phyloP scores from a whole-genome alignment of 2,113 vertebrate genomes.

The Ginglymostoma cirratum region DNA sequence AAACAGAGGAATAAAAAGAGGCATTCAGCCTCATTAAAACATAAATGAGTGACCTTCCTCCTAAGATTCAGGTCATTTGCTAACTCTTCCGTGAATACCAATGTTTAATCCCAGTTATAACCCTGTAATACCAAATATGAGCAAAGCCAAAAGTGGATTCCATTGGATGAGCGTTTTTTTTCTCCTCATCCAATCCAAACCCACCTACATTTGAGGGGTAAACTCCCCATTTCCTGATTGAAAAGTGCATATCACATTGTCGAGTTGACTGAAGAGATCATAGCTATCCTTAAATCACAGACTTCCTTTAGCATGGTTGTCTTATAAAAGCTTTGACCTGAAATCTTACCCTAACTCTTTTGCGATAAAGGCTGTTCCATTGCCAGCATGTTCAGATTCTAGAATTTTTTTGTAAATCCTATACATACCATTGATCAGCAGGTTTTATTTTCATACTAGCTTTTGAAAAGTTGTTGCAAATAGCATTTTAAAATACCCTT shows the following conservation, averaged over 20 bases:
- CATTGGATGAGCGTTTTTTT: not conserved
- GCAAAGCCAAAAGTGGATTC: not conserved
- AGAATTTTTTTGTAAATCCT: not conserved
- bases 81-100: not conserved
- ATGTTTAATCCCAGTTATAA: not conserved
- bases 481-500: not conserved
- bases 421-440: too few relatives aligned
- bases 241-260: not conserved
- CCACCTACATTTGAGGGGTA: not conserved
- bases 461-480: not conserved
- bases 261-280: not conserved
- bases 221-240: not conserved
- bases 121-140: not conserved
- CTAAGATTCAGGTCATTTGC: not conserved
- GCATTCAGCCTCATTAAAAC: not conserved
- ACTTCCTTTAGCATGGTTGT: not conserved
- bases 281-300: not conserved
- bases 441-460: not conserved
- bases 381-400: not conserved
- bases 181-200: not conserved
- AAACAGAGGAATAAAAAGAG: not conserved
- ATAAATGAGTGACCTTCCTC: not conserved
- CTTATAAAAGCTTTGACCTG: not conserved
- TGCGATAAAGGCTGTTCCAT: not conserved
- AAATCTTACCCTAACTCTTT: not conserved